A percentile compares a stretch with the other conserved stretches of the same genome.
Conservation (phyloP, 2,888 invertebrate species). For the Helicoverpa assulta region DNA sequence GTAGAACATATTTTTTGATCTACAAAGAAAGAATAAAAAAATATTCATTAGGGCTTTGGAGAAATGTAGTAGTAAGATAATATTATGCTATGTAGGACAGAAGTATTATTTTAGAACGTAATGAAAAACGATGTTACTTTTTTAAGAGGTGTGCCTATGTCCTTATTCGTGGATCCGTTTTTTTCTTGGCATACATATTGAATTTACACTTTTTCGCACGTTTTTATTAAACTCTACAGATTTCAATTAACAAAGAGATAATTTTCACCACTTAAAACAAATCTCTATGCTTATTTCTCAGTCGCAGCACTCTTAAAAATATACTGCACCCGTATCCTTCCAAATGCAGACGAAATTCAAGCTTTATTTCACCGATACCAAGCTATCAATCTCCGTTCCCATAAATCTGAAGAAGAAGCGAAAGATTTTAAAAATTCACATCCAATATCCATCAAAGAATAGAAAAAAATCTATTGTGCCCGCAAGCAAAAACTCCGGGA, state of each 20-base stretch:
- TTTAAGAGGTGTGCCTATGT: too few relatives aligned
- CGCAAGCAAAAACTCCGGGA: constrained; percentile 43
- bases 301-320: neutral
- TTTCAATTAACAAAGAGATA: too few relatives aligned
- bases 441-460: constrained; percentile 35
- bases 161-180: neutral
- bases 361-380: constrained; percentile 2
- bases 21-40: neutral
- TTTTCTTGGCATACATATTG: neutral
- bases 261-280: too few relatives aligned
- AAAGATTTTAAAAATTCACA: constrained; percentile 32
- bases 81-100: neutral
- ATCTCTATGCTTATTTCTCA: too few relatives aligned
- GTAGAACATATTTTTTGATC: constrained; percentile 13
- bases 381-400: constrained; percentile 6
- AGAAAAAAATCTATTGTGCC: constrained; percentile 34
- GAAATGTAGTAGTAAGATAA: neutral
- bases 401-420: constrained; percentile 5
- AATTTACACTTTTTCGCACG: too few relatives aligned
- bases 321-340: neutral
- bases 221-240: too few relatives aligned
- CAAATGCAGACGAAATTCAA: neutral
- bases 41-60: neutral
- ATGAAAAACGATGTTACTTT: neutral
- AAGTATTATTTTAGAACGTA: neutral